phyloP scores from a whole-genome alignment of 92 coral and sea anemone species.

The Pocillopora meandrina region DNA sequence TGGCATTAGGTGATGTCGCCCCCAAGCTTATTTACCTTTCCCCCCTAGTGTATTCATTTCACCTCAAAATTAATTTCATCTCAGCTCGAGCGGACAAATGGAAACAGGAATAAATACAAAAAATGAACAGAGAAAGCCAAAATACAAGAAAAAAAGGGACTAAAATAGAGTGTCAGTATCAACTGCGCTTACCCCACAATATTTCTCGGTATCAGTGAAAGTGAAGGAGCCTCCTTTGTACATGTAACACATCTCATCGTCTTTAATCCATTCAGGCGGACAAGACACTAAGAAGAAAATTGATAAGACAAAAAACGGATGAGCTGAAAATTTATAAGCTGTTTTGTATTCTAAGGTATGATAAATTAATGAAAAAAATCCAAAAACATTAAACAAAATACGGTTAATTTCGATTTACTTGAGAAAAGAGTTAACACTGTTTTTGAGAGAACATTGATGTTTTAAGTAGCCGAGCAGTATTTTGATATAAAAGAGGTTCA shows the following conservation, averaged over 20 bases:
- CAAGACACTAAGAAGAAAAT: conserved; percentile 32
- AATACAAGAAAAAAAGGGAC: no score
- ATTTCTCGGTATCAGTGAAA: conserved; percentile 9
- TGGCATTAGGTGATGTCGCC: no score
- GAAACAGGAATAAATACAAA: no score
- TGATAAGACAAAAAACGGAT: no score
- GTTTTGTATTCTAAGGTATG: neutral
- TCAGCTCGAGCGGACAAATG: neutral
- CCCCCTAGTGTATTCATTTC: no score
- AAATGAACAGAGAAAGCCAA: no score
- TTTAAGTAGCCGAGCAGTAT: no score
- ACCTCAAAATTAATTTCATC: neutral
- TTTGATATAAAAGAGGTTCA: no score
- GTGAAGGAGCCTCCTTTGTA: conserved; percentile 43
- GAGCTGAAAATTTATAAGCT: neutral
- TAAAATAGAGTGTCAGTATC: neutral
- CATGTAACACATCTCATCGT: conserved; percentile 32
- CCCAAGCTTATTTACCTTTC: no score
- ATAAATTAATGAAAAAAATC: neutral
- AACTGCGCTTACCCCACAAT: conserved; percentile 37
- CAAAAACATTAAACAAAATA: neutral
- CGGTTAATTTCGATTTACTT: no score
- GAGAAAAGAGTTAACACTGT: no score
- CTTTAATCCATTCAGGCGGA: conserved; percentile 47
- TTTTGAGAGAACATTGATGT: no score